A percentile compares a stretch with the other conserved stretches of the same genome.
These are phyloP conservation scores for Drosophila dives DNA, from an alignment of 2,888 invertebrate genomes.

Conservation along the genomic window DNA sequence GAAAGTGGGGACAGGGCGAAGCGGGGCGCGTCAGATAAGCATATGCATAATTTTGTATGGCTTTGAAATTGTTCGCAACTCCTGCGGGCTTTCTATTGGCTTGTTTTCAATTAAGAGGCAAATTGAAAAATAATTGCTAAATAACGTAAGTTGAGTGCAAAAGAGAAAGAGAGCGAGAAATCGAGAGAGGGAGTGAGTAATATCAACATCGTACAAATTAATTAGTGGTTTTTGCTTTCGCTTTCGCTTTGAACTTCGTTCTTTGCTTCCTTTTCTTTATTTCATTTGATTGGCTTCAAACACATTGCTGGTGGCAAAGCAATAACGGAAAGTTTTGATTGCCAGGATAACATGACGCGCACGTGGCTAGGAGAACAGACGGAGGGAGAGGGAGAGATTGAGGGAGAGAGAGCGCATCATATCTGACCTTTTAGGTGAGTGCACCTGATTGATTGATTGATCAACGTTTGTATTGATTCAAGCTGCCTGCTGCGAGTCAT, in stretches of 20 bases:
- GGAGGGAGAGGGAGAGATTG: not conserved
- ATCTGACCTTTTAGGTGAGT: not conserved
- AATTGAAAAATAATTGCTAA: conserved; percentile 75
- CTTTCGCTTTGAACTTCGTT: conserved; percentile 29
- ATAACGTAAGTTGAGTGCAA: conserved; percentile 37
- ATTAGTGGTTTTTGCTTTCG: conserved; percentile 49
- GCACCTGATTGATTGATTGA: conserved; percentile 53
- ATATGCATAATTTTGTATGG: conserved; percentile 32
- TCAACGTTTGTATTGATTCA: conserved; percentile 14
- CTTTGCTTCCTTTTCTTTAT: conserved; percentile 10
- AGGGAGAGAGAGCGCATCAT: not conserved
- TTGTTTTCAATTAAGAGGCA: conserved; percentile 48
- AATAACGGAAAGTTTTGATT: conserved; percentile 6
- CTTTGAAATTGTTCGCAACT: not conserved
- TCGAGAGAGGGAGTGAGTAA: not conserved
- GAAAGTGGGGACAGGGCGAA: not conserved
- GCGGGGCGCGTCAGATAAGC: conserved; percentile 44
- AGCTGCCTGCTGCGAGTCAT: conserved; percentile 40
- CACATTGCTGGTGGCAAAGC: conserved; percentile 17
- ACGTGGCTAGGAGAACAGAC: conserved; percentile 3
- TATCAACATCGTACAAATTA: conserved; percentile 51
- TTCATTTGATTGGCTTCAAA: conserved; percentile 3
- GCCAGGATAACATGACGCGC: conserved; percentile 39
- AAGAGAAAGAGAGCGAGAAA: too few species aligned
- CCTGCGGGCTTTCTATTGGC: conserved; percentile 14